phyloP scores from a whole-genome alignment of 1,140 invertebrate genomes.

The Coenobita brevimanus region DNA sequence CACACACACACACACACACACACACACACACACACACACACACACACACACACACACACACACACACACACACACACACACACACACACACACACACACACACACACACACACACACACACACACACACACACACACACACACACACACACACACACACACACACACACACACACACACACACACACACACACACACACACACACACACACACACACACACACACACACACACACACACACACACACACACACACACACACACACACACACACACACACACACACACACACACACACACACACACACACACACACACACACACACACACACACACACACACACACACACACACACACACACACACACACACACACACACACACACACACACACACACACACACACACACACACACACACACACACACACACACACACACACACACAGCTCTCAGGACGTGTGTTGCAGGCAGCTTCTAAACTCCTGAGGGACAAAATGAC shows the following conservation, averaged over 20 bases:
- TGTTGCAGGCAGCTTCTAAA: too few species aligned
- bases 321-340: constrained; percentile 13
- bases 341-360: background rate
- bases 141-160: constrained; percentile 27
- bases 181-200: constrained; percentile 25
- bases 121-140: background rate
- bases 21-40: constrained; percentile 27
- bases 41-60: constrained; percentile 27
- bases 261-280: too few species aligned
- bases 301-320: constrained; percentile 27
- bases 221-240: constrained; percentile 12
- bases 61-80: background rate
- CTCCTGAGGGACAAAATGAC: too few species aligned
- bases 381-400: constrained; percentile 23
- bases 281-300: background rate
- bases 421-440: constrained; percentile 22
- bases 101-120: too few species aligned
- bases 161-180: constrained; percentile 13
- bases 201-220: constrained; percentile 2
- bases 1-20: constrained; percentile 27
- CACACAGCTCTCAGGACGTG: too few species aligned
- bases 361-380: constrained; percentile 25
- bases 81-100: too few species aligned
- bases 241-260: too few species aligned
- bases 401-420: constrained; percentile 19